These are phyloP conservation scores for Dendrocincla fuliginosa DNA, from an alignment of 2,797 vertebrate species.

Conservation along the genomic window DNA sequence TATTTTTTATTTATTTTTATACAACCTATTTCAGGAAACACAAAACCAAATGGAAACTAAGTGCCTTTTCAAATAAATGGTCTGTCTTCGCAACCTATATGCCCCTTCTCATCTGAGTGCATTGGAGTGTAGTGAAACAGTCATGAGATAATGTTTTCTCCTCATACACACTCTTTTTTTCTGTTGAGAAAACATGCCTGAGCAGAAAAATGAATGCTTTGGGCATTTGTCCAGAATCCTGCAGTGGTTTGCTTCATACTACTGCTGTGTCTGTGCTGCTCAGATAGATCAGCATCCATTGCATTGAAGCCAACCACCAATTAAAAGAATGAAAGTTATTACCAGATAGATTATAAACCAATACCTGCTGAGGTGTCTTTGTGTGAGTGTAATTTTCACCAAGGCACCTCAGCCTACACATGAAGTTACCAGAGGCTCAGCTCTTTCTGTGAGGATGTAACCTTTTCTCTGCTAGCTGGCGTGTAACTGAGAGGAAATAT, in stretches of 20 bases:
- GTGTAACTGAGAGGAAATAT: not conserved
- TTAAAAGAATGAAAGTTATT: not conserved
- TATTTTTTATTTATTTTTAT: not conserved
- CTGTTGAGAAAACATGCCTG: not conserved
- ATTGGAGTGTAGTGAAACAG: not conserved
- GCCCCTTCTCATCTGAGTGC: not conserved
- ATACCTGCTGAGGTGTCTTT: not conserved
- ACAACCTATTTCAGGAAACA: not conserved
- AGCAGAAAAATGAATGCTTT: not conserved
- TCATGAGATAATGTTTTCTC: slow-evolving; percentile 12
- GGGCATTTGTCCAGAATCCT: not conserved
- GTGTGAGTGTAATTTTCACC: not conserved
- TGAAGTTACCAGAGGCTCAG: not conserved
- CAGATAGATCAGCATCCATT: not conserved
- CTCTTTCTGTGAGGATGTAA: not conserved
- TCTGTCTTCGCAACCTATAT: not conserved
- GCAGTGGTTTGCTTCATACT: not conserved
- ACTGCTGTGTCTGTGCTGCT: not conserved
- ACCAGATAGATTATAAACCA: not conserved
- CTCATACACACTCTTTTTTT: not conserved
- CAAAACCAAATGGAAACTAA: not conserved
- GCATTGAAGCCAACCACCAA: not conserved
- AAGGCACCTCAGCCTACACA: not conserved
- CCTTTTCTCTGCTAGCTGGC: not conserved
- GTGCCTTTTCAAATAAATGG: not conserved